phyloP scores from a whole-genome alignment of 2,797 vertebrate genomes.

The Poecilia wingei region DNA sequence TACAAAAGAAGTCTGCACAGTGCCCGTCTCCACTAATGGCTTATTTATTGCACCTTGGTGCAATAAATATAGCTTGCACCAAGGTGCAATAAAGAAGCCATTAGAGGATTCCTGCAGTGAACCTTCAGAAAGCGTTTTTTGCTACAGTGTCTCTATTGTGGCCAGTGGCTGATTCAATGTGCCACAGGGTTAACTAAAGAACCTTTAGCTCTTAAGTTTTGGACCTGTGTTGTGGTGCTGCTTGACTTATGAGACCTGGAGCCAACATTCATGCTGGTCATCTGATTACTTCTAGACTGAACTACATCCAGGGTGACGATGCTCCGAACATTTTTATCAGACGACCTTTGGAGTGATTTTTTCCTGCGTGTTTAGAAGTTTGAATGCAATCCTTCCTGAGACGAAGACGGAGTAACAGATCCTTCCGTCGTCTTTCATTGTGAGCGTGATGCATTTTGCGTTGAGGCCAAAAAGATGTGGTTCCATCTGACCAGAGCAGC shows the following conservation, averaged over 20 bases:
- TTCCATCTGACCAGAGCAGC: neutral
- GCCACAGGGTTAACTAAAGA: neutral
- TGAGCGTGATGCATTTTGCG: neutral
- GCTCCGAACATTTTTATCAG: neutral
- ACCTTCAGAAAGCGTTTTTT: neutral
- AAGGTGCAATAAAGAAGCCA: conserved; percentile 1
- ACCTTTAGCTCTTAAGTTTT: neutral
- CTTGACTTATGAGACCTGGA: too few relatives aligned
- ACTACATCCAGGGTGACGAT: neutral
- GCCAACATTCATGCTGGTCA: neutral
- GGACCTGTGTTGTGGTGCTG: neutral
- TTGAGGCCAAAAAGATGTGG: neutral
- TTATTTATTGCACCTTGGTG: neutral
- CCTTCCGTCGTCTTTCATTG: neutral
- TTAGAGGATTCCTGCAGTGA: neutral
- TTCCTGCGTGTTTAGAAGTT: neutral
- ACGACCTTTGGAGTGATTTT: neutral
- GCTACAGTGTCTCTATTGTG: neutral
- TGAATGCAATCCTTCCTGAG: neutral
- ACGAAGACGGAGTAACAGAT: neutral
- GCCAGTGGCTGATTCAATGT: neutral
- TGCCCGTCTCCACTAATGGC: neutral
- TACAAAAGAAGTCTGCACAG: neutral
- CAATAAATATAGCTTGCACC: neutral
- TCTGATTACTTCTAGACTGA: neutral